Percentiles rank a stretch among this genome's conserved stretches.
Evolutionary conservation across 2,113 vertebrate genomes (phyloP).

Genomic region (Elgaria multicarinata): DNA sequence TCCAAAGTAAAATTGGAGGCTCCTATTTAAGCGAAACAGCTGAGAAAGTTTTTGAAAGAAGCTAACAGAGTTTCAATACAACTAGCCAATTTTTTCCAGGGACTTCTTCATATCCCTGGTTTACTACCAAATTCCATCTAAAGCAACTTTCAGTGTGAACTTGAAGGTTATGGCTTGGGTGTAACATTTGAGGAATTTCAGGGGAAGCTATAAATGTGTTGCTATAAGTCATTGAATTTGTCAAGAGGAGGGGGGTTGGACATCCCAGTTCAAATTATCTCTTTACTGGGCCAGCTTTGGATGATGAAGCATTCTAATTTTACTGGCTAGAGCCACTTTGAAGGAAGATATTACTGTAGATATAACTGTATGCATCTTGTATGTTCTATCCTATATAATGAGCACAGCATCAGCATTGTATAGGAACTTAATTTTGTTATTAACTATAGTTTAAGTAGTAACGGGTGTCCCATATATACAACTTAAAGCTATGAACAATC

Average conservation of each 20-base stretch:
- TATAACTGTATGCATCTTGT: neutral
- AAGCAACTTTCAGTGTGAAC: neutral
- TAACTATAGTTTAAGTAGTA: neutral
- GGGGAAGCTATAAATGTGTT: neutral
- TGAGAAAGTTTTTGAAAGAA: neutral
- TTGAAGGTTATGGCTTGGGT: neutral
- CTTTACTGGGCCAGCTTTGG: neutral
- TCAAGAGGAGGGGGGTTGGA: neutral
- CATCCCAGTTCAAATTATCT: neutral
- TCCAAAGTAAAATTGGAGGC: neutral
- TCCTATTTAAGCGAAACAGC: neutral
- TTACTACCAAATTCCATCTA: neutral
- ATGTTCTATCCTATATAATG: neutral
- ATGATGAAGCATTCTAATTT: neutral
- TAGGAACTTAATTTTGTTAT: neutral
- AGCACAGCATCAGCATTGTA: neutral
- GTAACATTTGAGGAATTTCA: neutral
- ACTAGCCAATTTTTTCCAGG: neutral
- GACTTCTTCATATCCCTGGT: neutral
- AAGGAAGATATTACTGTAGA: neutral
- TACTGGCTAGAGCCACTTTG: neutral
- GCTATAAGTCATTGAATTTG: neutral
- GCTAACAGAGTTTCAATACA: neutral
- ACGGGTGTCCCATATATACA: constrained; percentile 1
- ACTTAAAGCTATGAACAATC: constrained; percentile 30